Base-by-base conservation (phyloP, 2,113 vertebrate species). In the Canis aureus region DNA sequence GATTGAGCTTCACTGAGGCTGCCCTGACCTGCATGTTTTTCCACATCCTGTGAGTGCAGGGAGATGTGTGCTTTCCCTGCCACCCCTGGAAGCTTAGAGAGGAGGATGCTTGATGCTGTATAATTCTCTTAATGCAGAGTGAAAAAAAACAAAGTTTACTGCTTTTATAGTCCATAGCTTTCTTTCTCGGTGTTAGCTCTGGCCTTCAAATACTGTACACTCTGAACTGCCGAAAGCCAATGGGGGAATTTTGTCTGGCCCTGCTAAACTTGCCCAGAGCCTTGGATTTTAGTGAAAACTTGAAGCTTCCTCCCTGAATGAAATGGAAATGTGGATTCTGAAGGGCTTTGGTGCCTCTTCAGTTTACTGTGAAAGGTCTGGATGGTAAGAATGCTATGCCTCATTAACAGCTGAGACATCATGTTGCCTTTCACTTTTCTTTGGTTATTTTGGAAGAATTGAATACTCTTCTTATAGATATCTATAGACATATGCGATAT, bases 11-110 rank as follows among this genome's bases (percentile, higher is more conserved):
- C 11, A 0, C 1, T 7, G n/a, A 73, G 49, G 35, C 10, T 69
- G 22, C 32, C 23, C 43, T 15, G 32, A 7, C 0, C 2, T 49
- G 8, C 3, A 0, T 19, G 32, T 86, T 94, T 11, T 32, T 71
- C 35, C 0, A 5, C 25, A 5, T 20, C 22, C 0, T 4, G 5
- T 60, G 67, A 87, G 87, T 1, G 0, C 11, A 53, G 15, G 78
- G 25, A 20, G 9, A 5, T 71, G 5, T 9, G 57, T 53, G 38
- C 25, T 8, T 29, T 73, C 69, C 12, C 0, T 7, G n/a, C 8
- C 6, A 23, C 32, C 22, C 27, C 15, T 5, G 20, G 9, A 59
- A 1, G 25, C 22, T 66, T 88, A 73, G 35, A 76, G 43, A 80
- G 49, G n/a, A 25, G 27, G 2, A 16, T 59, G 43, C 17, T 62